Evolutionary conservation across 2,113 vertebrate species (phyloP).

Genomic region (Serilophus lunatus): DNA sequence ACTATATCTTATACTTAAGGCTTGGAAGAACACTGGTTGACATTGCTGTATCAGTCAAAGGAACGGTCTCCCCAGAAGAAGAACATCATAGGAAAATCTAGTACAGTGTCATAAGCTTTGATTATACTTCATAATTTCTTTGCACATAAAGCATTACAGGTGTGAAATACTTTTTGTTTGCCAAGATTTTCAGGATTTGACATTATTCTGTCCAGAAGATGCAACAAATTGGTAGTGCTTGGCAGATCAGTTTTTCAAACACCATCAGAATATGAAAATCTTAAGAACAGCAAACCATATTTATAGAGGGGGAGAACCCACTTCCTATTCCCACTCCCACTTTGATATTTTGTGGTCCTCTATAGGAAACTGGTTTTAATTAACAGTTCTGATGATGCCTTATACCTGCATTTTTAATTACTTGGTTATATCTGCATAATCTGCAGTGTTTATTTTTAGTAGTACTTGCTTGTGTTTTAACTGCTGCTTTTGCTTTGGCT

Average conservation of each 20-base stretch:
- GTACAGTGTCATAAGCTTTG: not conserved
- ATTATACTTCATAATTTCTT: not conserved
- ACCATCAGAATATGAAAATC: not conserved
- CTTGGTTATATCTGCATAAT: not conserved
- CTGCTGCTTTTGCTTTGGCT: not conserved
- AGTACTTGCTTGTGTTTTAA: not conserved
- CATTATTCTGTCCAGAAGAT: not conserved
- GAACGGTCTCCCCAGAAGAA: not conserved
- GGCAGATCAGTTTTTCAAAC: not conserved
- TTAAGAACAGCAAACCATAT: not conserved
- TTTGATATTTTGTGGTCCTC: not conserved
- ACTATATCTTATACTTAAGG: not conserved
- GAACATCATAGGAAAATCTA: not conserved
- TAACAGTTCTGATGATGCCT: not conserved
- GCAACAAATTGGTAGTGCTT: not conserved
- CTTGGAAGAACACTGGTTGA: not conserved
- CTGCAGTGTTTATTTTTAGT: not conserved
- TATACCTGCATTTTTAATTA: not conserved
- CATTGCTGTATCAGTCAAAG: not conserved
- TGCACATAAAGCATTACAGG: not conserved
- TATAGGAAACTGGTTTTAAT: not conserved
- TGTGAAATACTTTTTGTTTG: not conserved
- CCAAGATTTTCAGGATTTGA: not conserved
- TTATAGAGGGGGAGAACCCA: not conserved
- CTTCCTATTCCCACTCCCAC: not conserved